These are phyloP conservation scores for Podarcis siculus DNA, from an alignment of 2,797 vertebrate species.

Conservation along the genomic window DNA sequence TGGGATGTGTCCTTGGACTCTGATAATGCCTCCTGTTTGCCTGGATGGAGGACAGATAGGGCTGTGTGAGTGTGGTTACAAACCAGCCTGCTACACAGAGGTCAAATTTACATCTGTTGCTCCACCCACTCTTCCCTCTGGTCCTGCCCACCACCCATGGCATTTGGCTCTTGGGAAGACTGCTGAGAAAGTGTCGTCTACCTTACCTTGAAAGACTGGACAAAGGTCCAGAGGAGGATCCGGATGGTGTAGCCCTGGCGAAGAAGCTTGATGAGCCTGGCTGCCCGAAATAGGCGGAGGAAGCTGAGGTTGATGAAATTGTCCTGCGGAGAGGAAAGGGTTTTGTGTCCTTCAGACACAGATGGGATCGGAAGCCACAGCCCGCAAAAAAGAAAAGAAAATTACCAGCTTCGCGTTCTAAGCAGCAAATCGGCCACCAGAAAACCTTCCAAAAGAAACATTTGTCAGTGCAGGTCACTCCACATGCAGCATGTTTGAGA, in stretches of 20 bases:
- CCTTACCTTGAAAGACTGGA: slow-evolving; percentile 97
- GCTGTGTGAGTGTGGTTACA: too few relatives aligned
- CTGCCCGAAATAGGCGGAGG: slow-evolving; percentile 92
- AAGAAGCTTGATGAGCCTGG: slow-evolving; percentile 95
- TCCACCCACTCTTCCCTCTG: too few relatives aligned
- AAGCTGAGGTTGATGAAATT: slow-evolving; percentile 98
- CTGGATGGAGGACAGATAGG: too few relatives aligned
- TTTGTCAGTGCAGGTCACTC: slow-evolving; percentile 68
- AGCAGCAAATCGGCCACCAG: slow-evolving; percentile 75
- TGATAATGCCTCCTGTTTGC: too few relatives aligned
- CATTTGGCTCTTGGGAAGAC: too few relatives aligned
- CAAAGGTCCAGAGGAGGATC: slow-evolving; percentile 98
- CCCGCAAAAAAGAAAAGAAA: slow-evolving; percentile 70
- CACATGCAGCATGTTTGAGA: slow-evolving; percentile 75
- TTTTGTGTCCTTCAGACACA: slow-evolving; percentile 64
- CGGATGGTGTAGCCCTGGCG: slow-evolving; percentile 98
- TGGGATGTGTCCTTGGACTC: too few relatives aligned
- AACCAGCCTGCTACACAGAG: too few relatives aligned
- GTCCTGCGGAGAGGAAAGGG: slow-evolving; percentile 79
- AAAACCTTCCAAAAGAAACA: slow-evolving; percentile 74
- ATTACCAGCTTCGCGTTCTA: slow-evolving; percentile 71
- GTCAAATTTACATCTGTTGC: too few relatives aligned
- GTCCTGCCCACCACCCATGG: too few relatives aligned
- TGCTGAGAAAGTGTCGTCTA: background rate
- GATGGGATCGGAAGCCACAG: slow-evolving; percentile 65